These are phyloP conservation scores for Sericinus montela DNA, from an alignment of 2,888 invertebrate genomes.

Conservation along the genomic window DNA sequence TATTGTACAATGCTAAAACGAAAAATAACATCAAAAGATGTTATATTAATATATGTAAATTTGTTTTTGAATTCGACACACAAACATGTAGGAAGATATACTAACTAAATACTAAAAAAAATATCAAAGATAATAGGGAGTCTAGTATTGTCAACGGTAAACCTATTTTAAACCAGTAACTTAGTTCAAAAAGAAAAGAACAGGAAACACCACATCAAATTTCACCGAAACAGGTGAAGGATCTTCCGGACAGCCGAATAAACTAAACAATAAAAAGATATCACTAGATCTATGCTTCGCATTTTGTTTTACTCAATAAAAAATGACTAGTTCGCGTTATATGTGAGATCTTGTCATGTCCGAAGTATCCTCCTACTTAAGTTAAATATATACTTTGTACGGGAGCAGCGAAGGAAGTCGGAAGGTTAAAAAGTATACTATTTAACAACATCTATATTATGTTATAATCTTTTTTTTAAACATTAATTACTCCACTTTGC, in stretches of 20 bases:
- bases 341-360: constrained; percentile 38
- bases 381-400: constrained; percentile 15
- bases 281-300: constrained; percentile 21
- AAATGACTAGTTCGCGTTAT: constrained; percentile 45
- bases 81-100: too few relatives aligned
- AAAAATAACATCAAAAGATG: too few relatives aligned
- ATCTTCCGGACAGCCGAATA: constrained; percentile 14
- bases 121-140: background rate
- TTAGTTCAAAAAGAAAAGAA: constrained; percentile 8
- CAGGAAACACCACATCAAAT: constrained; percentile 11
- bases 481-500: background rate
- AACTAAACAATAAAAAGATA: constrained; percentile 19
- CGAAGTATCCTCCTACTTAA: constrained; percentile 19
- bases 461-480: background rate
- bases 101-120: too few relatives aligned
- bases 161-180: constrained; percentile 4
- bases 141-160: background rate
- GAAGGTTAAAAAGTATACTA: constrained; percentile 14
- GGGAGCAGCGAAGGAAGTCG: constrained; percentile 17
- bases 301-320: constrained; percentile 24
- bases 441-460: constrained; percentile 15
- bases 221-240: constrained; percentile 11
- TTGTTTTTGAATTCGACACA: too few relatives aligned
- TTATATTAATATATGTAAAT: too few relatives aligned
- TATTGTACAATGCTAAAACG: too few relatives aligned